Base-by-base conservation (phyloP, 2,888 invertebrate species). In the Diachrysia chrysitis region DNA sequence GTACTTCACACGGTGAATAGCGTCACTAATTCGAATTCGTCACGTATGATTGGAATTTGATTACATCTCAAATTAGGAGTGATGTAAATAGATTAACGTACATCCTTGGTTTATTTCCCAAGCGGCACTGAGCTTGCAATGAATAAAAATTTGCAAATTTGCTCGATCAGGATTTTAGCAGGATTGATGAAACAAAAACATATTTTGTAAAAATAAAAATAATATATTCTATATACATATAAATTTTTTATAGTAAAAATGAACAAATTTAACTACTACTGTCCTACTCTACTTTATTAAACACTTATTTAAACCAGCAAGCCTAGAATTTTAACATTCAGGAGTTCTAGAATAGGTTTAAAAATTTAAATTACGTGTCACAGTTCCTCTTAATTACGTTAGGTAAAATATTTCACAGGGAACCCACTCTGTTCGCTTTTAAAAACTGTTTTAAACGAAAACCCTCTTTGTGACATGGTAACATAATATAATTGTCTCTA, bases 41-140 rank as follows among this genome's bases (percentile, higher is more conserved):
- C 16, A 68, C 76, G 65, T 66, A 54, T 66, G 71, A 82, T 68
- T 35, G 73, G 54, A 61, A 69, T 79, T 76, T 71, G 60, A 80
- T 79, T 79, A 71, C 59, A 56, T 70, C 59, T 65, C 56, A 64
- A 79, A 79, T 76, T 78, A 78, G 66, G 67, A 62, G 58, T 58
- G 63, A 81, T 69, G 65, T 68, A 62, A 71, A 71, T 56, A 58
- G 66, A 76, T 75, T 66, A 71, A 58, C 58, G 46, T 3, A 59
- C 60, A 57, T 53, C 21, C 59, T 75, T 74, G 42, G 64, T 66
- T 68, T 67, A 79, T 79, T 76, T 76, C 63, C 69, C 71, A 63
- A 46, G 62, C 12, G 73, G 60, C 54, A 0, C 17, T 64, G 64
- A 10, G 29, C 57, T 56, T 51, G 29, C 16, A 32, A 57, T 46